Conservation (phyloP, 1,140 invertebrate genomes). For the Drosophila oshimai region DNA sequence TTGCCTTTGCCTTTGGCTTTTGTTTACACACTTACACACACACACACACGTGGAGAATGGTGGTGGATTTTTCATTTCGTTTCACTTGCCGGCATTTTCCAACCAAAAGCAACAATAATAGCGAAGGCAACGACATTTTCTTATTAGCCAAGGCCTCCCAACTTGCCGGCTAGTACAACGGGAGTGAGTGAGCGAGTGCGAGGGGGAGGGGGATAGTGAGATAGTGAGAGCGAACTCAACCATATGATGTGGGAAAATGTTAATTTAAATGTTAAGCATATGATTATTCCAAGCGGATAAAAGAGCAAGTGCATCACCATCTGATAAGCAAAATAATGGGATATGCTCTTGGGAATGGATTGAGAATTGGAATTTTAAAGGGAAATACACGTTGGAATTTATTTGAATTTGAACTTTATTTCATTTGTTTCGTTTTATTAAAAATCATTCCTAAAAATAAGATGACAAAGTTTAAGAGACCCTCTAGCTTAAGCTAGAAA, state of each 20-base stretch:
- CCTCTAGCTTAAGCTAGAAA: no score
- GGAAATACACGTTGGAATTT: no score
- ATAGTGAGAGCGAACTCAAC: not conserved
- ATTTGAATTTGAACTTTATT: no score
- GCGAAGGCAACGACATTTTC: constrained; percentile 54
- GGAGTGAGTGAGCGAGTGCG: not conserved
- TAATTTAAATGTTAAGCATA: not conserved
- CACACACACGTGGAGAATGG: constrained; percentile 6
- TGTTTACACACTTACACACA: constrained; percentile 43
- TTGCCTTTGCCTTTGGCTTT: constrained; percentile 45
- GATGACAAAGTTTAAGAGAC: no score
- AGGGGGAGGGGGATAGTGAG: not conserved
- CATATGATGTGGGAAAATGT: constrained; percentile 17
- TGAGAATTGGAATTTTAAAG: not conserved
- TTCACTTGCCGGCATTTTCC: constrained; percentile 65
- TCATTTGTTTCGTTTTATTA: not conserved
- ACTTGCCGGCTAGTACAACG: constrained; percentile 38
- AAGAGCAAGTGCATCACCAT: constrained; percentile 7
- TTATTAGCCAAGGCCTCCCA: constrained; percentile 61
- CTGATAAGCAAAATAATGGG: not conserved
- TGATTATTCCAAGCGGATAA: not conserved
- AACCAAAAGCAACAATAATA: constrained; percentile 31
- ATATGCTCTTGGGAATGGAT: not conserved
- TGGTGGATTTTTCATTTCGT: constrained; percentile 32
- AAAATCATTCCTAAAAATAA: no score